Evolutionary conservation across 1,140 invertebrate genomes (phyloP).

Genomic region (Cydia pomonella): DNA sequence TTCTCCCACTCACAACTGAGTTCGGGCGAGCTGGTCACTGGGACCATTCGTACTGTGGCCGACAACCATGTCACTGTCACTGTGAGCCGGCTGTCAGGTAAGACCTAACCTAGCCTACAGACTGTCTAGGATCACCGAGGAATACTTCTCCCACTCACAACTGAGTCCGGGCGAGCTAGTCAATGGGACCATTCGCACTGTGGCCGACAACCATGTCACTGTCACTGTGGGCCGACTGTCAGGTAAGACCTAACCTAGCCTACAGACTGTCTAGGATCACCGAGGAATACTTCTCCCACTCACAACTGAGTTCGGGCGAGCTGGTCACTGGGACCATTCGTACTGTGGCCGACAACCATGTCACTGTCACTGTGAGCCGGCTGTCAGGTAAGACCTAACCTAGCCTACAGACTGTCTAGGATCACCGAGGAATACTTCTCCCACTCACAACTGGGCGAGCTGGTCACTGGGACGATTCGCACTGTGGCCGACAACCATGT

Average conservation of each 20-base stretch:
- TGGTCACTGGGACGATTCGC: slow-evolving; percentile 51
- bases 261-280: no score
- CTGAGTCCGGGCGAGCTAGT: slow-evolving; percentile 60
- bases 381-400: no score
- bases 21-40: slow-evolving; percentile 52
- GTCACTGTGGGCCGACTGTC: slow-evolving; percentile 49
- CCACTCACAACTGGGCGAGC: no score
- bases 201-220: slow-evolving; percentile 49
- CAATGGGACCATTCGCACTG: slow-evolving; percentile 45
- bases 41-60: slow-evolving; percentile 46
- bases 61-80: slow-evolving; percentile 48
- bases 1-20: slow-evolving; percentile 52
- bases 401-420: no score
- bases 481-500: slow-evolving; percentile 50
- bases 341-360: slow-evolving; percentile 47
- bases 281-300: no score
- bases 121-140: no score
- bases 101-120: no score
- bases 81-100: slow-evolving; percentile 49
- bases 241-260: no score
- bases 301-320: no score
- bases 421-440: no score
- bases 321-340: slow-evolving; percentile 51
- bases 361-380: slow-evolving; percentile 47
- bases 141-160: no score